Conservation (phyloP, 2,888 invertebrate species). For the Ferrisia virgata region DNA sequence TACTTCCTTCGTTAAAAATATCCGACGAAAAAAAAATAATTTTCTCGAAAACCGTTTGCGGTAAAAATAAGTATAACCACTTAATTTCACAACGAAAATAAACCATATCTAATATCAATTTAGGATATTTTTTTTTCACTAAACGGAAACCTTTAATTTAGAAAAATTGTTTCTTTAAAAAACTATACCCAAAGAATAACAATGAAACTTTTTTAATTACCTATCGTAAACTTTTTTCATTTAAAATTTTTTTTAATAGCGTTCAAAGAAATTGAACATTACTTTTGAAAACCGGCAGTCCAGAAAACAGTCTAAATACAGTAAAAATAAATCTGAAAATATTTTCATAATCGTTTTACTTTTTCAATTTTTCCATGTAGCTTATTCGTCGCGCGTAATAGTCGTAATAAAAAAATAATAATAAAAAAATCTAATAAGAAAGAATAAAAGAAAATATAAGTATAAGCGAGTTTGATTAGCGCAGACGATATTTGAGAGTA, state of each 20-base stretch:
- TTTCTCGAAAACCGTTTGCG: background rate
- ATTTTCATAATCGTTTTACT: constrained; percentile 19
- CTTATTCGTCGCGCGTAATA: constrained; percentile 12
- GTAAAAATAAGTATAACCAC: background rate
- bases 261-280: background rate
- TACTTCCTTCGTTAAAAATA: background rate
- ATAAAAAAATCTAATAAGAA: constrained; percentile 23
- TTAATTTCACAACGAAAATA: background rate
- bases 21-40: background rate
- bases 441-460: background rate
- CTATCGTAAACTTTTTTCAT: constrained; percentile 35
- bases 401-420: constrained; percentile 25
- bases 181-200: background rate
- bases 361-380: constrained; percentile 5
- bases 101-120: constrained; percentile 14
- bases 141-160: constrained; percentile 6
- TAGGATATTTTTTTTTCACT: background rate
- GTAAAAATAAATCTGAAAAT: background rate
- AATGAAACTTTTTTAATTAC: constrained; percentile 40
- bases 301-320: background rate
- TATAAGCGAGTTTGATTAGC: constrained; percentile 33
- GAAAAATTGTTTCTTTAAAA: constrained; percentile 3
- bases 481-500: background rate
- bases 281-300: background rate
- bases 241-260: constrained; percentile 23